Conservation (phyloP, 2,888 invertebrate genomes). For the Drosophila merina region DNA sequence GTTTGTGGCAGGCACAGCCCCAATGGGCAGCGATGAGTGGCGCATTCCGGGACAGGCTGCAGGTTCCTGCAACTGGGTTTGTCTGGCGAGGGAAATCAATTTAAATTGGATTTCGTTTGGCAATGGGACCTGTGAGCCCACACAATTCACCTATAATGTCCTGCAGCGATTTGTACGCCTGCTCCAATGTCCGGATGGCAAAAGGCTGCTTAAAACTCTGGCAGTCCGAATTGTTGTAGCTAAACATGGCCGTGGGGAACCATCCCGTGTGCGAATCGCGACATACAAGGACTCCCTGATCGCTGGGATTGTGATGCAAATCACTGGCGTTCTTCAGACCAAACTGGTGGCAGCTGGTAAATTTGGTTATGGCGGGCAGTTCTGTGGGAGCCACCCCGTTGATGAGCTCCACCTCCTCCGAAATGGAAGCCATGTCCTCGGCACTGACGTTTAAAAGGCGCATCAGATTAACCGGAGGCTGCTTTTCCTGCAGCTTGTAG, state of each 20-base stretch:
- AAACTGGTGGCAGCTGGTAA: slow-evolving; percentile 75
- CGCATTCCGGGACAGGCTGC: slow-evolving; percentile 83
- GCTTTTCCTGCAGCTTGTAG: slow-evolving; percentile 75
- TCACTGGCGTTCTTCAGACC: slow-evolving; percentile 57
- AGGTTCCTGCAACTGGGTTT: slow-evolving; percentile 71
- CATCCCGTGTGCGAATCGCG: slow-evolving; percentile 86
- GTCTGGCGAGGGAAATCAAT: slow-evolving; percentile 56
- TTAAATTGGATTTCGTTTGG: slow-evolving; percentile 5
- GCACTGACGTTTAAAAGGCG: slow-evolving; percentile 65
- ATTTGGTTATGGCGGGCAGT: slow-evolving; percentile 59
- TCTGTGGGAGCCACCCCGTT: slow-evolving; percentile 46
- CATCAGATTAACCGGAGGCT: slow-evolving; percentile 61
- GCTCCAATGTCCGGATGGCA: slow-evolving; percentile 68
- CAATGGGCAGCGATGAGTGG: slow-evolving; percentile 87
- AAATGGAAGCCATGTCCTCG: slow-evolving; percentile 73
- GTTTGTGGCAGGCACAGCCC: slow-evolving; percentile 87
- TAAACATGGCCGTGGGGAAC: slow-evolving; percentile 89
- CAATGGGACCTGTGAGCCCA: neutral
- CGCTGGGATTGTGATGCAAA: slow-evolving; percentile 81
- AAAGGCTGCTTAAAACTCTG: slow-evolving; percentile 76
- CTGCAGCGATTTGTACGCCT: slow-evolving; percentile 72
- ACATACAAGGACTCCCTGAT: slow-evolving; percentile 90
- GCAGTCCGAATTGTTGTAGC: slow-evolving; percentile 85
- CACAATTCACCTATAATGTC: slow-evolving; percentile 73
- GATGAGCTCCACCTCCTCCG: slow-evolving; percentile 69